phyloP scores from a whole-genome alignment of 2,888 invertebrate genomes.

The Lasius fuliginosus region DNA sequence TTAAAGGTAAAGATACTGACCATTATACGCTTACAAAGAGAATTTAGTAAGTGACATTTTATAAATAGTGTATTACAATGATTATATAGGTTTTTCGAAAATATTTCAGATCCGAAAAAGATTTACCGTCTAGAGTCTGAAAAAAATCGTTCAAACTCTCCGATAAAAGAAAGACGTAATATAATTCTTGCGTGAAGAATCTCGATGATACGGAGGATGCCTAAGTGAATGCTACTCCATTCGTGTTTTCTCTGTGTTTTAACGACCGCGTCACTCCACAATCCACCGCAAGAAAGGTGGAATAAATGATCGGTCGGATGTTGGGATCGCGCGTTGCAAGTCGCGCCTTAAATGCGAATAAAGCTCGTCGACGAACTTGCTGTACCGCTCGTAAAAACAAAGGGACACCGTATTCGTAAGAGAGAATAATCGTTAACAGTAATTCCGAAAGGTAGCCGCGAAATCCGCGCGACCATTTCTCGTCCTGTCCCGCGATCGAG shows the following conservation, averaged over 20 bases:
- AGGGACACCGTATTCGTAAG: slow-evolving; percentile 51
- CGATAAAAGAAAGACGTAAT: neutral
- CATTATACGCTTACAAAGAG: neutral
- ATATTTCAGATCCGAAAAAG: neutral
- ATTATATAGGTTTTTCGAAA: neutral
- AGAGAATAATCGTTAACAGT: slow-evolving; percentile 63
- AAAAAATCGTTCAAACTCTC: neutral
- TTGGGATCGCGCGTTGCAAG: neutral
- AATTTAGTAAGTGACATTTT: neutral
- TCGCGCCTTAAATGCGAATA: slow-evolving; percentile 25
- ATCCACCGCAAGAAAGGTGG: slow-evolving; percentile 6
- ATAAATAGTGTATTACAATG: neutral
- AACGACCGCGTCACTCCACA: neutral
- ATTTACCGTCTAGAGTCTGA: neutral
- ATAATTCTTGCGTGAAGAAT: neutral
- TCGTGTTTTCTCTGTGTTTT: neutral
- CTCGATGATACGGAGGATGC: neutral
- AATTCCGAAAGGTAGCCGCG: slow-evolving; percentile 46
- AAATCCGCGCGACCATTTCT: slow-evolving; percentile 54
- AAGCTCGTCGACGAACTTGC: neutral
- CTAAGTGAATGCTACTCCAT: neutral
- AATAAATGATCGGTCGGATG: slow-evolving; percentile 4
- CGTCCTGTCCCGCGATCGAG: slow-evolving; percentile 23
- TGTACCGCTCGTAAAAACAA: slow-evolving; percentile 51
- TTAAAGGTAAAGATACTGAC: neutral